Conservation (phyloP, 2,113 vertebrate species). For the Oryzias woworae region DNA sequence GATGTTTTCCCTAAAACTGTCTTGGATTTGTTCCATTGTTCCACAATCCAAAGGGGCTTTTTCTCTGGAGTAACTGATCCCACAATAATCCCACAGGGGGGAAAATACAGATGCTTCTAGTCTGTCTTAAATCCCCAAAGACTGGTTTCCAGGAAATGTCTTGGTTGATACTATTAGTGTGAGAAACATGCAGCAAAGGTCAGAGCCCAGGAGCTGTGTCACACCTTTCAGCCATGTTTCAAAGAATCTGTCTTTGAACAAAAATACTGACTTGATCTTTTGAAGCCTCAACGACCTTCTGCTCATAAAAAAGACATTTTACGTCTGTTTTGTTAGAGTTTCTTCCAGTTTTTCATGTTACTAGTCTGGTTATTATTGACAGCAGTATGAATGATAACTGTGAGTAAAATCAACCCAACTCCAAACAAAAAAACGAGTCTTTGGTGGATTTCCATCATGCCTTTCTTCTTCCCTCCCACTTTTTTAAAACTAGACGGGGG, state of each 20-base stretch:
- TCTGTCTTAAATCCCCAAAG: slow-evolving; percentile 9
- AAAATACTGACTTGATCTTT: neutral
- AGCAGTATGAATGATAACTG: no score
- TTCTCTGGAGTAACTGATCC: slow-evolving; percentile 9
- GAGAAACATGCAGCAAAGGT: slow-evolving; percentile 28
- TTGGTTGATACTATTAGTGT: neutral
- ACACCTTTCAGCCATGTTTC: slow-evolving; percentile 10
- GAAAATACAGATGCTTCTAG: slow-evolving; percentile 11
- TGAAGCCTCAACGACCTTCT: no score
- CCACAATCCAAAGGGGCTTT: slow-evolving; percentile 22
- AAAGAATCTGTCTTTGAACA: neutral
- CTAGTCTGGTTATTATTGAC: no score
- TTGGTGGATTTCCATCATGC: no score
- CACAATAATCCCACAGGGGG: slow-evolving; percentile 34
- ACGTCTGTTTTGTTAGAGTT: no score
- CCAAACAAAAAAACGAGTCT: no score
- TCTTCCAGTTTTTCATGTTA: no score
- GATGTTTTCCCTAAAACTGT: neutral
- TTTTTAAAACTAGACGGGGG: no score
- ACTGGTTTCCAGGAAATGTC: slow-evolving; percentile 8
- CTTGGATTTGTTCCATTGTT: slow-evolving; percentile 1
- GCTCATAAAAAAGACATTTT: no score
- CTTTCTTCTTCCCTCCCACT: no score
- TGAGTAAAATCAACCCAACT: no score
- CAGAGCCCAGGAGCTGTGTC: slow-evolving; percentile 14